These are phyloP conservation scores for Sinocyclocheilus maitianheensis DNA, from an alignment of 2,113 vertebrate species.

Conservation along the genomic window DNA sequence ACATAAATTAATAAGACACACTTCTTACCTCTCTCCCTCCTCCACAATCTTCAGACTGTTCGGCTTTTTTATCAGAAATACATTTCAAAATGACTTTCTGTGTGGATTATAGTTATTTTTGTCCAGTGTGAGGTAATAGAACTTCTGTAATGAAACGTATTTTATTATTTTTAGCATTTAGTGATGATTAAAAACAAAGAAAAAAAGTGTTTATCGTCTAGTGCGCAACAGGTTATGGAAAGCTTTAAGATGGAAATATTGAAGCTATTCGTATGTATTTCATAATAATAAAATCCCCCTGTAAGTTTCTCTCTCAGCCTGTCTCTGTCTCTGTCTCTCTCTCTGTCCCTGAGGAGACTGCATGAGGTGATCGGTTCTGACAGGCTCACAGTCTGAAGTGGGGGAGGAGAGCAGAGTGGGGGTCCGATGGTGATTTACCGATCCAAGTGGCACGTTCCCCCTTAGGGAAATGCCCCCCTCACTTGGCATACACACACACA, in stretches of 20 bases:
- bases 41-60: conserved; percentile 33
- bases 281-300: not conserved
- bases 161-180: not conserved
- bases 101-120: not conserved
- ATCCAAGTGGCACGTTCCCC: conserved; percentile 83
- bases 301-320: conserved; percentile 20
- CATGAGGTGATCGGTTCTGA: conserved; percentile 85
- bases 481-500: conserved; percentile 47
- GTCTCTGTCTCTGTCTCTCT: conserved; percentile 2
- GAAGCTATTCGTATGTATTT: conserved; percentile 15
- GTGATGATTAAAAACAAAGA: not conserved
- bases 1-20: conserved; percentile 50
- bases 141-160: not conserved
- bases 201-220: not conserved
- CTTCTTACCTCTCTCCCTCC: conserved; percentile 26
- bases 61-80: conserved; percentile 8
- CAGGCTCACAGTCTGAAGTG: conserved; percentile 80
- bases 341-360: conserved; percentile 49
- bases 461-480: conserved; percentile 74
- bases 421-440: conserved; percentile 86
- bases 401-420: conserved; percentile 28
- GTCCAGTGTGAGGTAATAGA: not conserved
- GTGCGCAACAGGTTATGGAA: not conserved
- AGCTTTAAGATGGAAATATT: not conserved
- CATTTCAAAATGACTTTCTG: conserved; percentile 31